Percentiles rank a stretch among this genome's conserved stretches.
Conservation (phyloP, 92 coral and sea anemone species). For the Zoanthus gigantus region DNA sequence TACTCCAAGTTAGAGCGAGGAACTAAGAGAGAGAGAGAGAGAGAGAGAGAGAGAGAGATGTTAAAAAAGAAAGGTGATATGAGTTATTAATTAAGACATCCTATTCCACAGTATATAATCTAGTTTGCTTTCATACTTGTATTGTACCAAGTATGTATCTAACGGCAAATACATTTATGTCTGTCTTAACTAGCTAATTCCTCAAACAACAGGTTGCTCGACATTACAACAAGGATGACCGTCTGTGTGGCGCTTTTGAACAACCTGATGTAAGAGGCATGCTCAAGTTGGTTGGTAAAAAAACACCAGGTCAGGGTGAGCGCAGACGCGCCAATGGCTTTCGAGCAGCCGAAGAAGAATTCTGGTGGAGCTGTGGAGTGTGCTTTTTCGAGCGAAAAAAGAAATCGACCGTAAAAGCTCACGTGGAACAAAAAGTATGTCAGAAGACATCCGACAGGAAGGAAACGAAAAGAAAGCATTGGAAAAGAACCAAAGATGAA, state of each 20-base stretch:
- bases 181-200: not conserved
- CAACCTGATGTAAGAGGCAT: constrained; percentile 81
- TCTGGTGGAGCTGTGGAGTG: constrained; percentile 69
- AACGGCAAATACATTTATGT: too few relatives aligned
- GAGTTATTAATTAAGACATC: too few relatives aligned
- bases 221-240: constrained; percentile 68
- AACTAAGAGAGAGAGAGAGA: too few relatives aligned
- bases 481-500: not conserved
- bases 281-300: constrained; percentile 73
- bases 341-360: constrained; percentile 49
- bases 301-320: constrained; percentile 39
- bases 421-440: constrained; percentile 61
- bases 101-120: too few relatives aligned
- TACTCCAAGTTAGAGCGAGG: too few relatives aligned
- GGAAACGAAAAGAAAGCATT: constrained; percentile 28
- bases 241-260: constrained; percentile 71
- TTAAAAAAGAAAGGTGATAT: too few relatives aligned
- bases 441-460: constrained; percentile 46
- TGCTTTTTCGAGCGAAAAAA: constrained; percentile 68
- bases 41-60: too few relatives aligned
- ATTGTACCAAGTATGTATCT: too few relatives aligned
- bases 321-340: constrained; percentile 49
- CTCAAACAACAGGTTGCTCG: constrained; percentile 57
- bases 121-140: too few relatives aligned
- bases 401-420: constrained; percentile 68